Percentiles rank a stretch among this genome's conserved stretches.
Conservation (phyloP, 2,113 vertebrate genomes). For the Eulacestoma nigropectus region DNA sequence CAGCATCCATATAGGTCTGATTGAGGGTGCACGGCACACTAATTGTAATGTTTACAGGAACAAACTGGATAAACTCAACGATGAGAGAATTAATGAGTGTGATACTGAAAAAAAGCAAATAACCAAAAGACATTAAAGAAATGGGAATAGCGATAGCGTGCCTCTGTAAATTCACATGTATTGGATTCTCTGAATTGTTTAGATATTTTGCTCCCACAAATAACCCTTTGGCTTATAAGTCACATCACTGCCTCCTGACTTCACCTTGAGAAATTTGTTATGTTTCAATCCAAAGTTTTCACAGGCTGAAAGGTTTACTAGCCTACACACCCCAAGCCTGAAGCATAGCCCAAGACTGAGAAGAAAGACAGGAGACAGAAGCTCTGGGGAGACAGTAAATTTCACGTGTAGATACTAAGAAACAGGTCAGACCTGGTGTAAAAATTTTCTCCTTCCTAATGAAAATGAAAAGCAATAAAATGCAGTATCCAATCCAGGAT, state of each 20-base stretch:
- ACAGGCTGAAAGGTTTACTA: background rate
- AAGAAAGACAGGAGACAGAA: background rate
- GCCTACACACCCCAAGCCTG: background rate
- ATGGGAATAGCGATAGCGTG: fast-evolving
- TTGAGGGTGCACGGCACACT: background rate
- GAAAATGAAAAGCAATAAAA: background rate
- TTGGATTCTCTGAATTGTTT: background rate
- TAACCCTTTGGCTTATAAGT: background rate
- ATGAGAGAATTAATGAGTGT: background rate
- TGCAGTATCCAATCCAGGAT: background rate
- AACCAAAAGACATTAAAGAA: background rate
- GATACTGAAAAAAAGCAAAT: background rate
- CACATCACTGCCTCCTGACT: background rate
- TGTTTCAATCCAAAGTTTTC: background rate
- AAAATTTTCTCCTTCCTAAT: background rate
- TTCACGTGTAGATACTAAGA: background rate
- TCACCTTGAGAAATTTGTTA: background rate
- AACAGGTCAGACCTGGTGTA: background rate
- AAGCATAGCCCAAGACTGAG: background rate
- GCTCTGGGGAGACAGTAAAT: background rate
- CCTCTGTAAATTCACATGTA: background rate
- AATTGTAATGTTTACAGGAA: background rate
- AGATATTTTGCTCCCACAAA: background rate
- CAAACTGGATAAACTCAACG: background rate
- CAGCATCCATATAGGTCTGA: background rate